phyloP scores from a whole-genome alignment of 2,797 vertebrate genomes.

The Galagoides demidoff region DNA sequence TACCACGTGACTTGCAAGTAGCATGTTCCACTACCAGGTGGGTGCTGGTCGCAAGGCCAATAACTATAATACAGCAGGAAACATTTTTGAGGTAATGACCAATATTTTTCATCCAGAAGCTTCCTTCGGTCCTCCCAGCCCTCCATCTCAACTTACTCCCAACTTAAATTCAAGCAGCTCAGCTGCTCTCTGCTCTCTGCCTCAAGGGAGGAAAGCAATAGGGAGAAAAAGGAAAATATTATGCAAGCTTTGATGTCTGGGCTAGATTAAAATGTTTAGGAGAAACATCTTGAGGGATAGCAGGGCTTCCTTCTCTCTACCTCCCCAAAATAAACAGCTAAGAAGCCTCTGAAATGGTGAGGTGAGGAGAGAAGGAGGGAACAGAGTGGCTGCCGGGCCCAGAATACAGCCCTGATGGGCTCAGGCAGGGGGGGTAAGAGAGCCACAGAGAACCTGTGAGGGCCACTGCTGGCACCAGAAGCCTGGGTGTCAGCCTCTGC shows the following conservation, averaged over 20 bases:
- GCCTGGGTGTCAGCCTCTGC: background rate
- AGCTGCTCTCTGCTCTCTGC: background rate
- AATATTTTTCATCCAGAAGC: background rate
- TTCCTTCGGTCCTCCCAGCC: background rate
- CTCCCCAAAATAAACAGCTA: constrained; percentile 41
- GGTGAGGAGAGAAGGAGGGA: background rate
- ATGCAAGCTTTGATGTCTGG: constrained; percentile 49
- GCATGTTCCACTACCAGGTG: background rate
- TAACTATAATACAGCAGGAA: background rate
- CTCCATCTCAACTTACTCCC: background rate
- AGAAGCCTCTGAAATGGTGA: background rate
- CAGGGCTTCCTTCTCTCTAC: constrained; percentile 44
- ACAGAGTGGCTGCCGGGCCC: background rate
- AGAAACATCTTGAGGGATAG: constrained; percentile 39
- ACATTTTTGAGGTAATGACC: background rate
- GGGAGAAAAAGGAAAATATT: background rate
- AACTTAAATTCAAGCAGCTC: background rate
- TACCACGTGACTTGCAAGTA: background rate
- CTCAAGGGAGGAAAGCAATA: background rate
- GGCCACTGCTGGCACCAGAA: background rate
- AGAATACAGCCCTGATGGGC: background rate
- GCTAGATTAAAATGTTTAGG: constrained; percentile 54
- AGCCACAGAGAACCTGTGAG: background rate
- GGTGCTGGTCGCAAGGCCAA: background rate
- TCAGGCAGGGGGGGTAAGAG: background rate